Conservation (phyloP, 2,888 invertebrate species). For the Calephelis perditalis region DNA sequence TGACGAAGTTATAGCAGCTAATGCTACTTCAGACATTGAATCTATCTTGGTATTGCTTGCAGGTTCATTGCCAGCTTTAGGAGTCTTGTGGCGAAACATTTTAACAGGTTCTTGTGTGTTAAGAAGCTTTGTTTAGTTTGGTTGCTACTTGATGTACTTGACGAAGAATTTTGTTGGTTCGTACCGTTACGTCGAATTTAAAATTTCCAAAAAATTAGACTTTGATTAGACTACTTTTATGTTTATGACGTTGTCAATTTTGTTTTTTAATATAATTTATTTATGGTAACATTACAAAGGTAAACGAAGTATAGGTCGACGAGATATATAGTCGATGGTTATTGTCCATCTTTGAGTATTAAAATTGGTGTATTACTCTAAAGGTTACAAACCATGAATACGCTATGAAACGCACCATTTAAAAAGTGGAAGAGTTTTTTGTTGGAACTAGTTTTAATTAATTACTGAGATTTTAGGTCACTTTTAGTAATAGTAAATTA, state of each 20-base stretch:
- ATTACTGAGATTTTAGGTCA: too few species aligned
- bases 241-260: not conserved
- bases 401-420: too few species aligned
- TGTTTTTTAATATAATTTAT: not conserved
- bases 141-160: not conserved
- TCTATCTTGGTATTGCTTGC: constrained; percentile 37
- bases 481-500: too few species aligned
- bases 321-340: too few species aligned
- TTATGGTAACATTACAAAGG: not conserved
- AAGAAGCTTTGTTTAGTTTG: not conserved
- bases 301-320: not conserved
- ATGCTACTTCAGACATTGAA: constrained; percentile 49
- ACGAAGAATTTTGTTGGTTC: not conserved
- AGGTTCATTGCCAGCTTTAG: constrained; percentile 31
- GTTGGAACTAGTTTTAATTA: too few species aligned
- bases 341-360: too few species aligned
- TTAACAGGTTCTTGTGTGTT: not conserved
- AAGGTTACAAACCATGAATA: too few species aligned
- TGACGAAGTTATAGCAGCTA: constrained; percentile 60
- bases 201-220: not conserved
- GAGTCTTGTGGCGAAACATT: constrained; percentile 35
- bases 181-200: not conserved
- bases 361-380: too few species aligned
- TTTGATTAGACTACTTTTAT: too few species aligned
- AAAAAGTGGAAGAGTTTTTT: too few species aligned